Evolutionary conservation across 2,888 invertebrate species (phyloP), one percentile per base, ranked within the genome.

Genomic region (Shargacucullia verbasci): DNA sequence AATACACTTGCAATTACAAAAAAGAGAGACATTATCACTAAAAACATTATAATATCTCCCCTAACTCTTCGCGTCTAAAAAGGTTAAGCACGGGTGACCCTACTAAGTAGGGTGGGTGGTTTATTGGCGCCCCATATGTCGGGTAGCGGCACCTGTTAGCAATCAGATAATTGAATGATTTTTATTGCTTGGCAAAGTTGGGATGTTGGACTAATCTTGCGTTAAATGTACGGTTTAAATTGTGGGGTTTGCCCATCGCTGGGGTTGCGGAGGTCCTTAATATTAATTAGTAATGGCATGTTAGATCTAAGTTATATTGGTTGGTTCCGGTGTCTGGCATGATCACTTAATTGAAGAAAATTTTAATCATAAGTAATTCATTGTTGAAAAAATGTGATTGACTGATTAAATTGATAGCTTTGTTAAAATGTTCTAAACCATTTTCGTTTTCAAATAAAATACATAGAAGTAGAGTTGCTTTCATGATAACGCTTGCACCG

Each of bases 61-160:
- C 56, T 55, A 44, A 59, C 44, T 54, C 33, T 46, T n/a, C 0
- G 7, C 11, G 41, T 27, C 44, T 52, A 39, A 50, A 60, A 59
- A 41, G 61, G 67, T 55, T 56, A 48, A 47, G 37, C 35, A 41
- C 41, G 74, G 71, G 69, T 52, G 49, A 45, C 64, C 44, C 37
- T 41, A 55, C 56, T 54, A 48, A 47, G 37, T 47, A 33, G 69
- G 69, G 66, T 61, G 46, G 49, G 9, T 58, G 37, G 34, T 73
- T 78, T 73, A 78, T 78, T 52, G 68, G 62, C 33, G 31, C 13
- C 62, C 70, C 78, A 72, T 75, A 75, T 78, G 78, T 59, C 67
- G 59, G 40, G 40, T 38, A 39, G 25, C 47, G 44, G 58, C 68
- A 77, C 77, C 65, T 75, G 73, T 59, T 66, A 50, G 47, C 58